A percentile compares a stretch with the other conserved stretches of the same genome.
These are phyloP conservation scores for Drosophila mercatorum DNA, from an alignment of 2,888 invertebrate species.

Conservation along the genomic window DNA sequence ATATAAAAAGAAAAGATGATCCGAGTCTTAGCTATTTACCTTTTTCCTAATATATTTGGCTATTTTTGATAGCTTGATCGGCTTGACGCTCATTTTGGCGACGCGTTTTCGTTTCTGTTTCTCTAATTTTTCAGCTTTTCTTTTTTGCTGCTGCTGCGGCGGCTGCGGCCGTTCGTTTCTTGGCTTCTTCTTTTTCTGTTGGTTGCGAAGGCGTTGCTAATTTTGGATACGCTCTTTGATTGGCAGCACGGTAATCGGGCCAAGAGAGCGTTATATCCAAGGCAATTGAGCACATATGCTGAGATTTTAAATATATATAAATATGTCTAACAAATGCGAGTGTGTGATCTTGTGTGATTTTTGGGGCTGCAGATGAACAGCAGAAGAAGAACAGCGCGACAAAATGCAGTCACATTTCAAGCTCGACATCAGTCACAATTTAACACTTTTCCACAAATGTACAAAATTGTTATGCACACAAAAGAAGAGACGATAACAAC, in stretches of 20 bases:
- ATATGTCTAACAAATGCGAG: constrained; percentile 1
- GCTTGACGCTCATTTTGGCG: constrained; percentile 82
- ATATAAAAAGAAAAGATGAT: background rate
- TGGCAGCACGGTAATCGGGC: constrained; percentile 27
- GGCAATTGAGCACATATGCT: constrained; percentile 19
- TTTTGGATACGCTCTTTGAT: constrained; percentile 58
- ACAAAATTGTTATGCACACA: constrained; percentile 36
- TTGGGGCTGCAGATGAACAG: background rate
- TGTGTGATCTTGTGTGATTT: background rate
- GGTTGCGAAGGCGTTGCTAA: constrained; percentile 58
- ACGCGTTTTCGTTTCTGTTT: constrained; percentile 38
- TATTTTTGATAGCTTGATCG: constrained; percentile 83
- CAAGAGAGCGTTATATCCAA: constrained; percentile 40
- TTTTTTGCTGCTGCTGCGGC: background rate
- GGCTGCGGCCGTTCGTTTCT: constrained; percentile 5
- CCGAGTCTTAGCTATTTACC: constrained; percentile 58
- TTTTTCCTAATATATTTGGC: constrained; percentile 84
- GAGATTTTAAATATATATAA: background rate
- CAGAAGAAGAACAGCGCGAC: background rate
- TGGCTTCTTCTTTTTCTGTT: constrained; percentile 7
- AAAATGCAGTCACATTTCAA: constrained; percentile 30
- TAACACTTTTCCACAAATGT: constrained; percentile 24
- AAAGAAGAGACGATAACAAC: constrained; percentile 28
- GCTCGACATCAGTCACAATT: constrained; percentile 13
- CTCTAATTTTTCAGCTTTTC: constrained; percentile 21